phyloP scores from a whole-genome alignment of 1,140 invertebrate species.

The Portunus trituberculatus region DNA sequence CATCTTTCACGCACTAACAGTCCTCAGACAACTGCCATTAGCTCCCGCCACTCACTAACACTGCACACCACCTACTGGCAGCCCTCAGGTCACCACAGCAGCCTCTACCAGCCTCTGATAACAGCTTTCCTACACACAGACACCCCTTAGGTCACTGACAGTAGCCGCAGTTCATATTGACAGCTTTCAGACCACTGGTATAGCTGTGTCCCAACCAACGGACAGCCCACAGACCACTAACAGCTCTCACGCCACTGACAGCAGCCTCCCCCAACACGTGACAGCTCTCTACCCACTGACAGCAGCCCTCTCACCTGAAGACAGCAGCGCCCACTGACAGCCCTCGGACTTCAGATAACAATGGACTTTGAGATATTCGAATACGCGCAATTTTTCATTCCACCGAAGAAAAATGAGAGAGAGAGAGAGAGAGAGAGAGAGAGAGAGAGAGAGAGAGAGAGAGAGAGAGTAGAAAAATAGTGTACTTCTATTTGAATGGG shows the following conservation, averaged over 20 bases:
- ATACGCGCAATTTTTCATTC: neutral
- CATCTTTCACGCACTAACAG: too few relatives aligned
- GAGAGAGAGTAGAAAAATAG: neutral
- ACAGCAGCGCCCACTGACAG: neutral
- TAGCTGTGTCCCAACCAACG: too few relatives aligned
- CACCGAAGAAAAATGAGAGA: neutral
- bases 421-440: constrained; percentile 30
- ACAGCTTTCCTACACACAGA: too few relatives aligned
- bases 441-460: constrained; percentile 20
- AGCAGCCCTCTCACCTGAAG: neutral
- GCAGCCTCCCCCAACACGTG: neutral
- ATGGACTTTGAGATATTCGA: neutral
- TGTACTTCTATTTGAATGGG: neutral
- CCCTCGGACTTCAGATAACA: neutral
- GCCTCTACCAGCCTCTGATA: too few relatives aligned
- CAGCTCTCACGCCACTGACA: neutral
- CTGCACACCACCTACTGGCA: too few relatives aligned
- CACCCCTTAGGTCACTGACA: too few relatives aligned
- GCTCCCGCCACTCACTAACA: too few relatives aligned
- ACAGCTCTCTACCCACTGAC: neutral
- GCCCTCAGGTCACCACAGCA: too few relatives aligned
- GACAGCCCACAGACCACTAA: too few relatives aligned
- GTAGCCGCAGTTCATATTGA: too few relatives aligned
- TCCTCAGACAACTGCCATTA: too few relatives aligned
- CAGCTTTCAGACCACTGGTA: too few relatives aligned